A percentile compares a stretch with the other conserved stretches of the same genome.
Conservation (phyloP, 2,113 vertebrate species). For the Siniperca knerii region DNA sequence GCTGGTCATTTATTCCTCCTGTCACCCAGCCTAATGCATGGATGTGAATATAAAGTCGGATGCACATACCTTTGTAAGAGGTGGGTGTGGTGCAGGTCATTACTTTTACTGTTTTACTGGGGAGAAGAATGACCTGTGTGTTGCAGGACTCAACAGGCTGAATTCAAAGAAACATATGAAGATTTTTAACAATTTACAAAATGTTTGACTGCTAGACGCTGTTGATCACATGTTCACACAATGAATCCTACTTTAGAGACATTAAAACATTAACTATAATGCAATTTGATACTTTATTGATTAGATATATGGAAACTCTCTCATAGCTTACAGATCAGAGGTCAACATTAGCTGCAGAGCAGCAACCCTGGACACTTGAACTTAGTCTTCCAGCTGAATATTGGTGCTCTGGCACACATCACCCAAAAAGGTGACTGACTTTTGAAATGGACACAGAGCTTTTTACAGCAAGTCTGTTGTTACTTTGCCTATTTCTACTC, state of each 20-base stretch:
- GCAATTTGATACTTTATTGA: background rate
- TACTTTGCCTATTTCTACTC: background rate
- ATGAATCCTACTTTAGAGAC: background rate
- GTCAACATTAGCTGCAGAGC: background rate
- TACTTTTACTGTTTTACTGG: background rate
- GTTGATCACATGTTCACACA: background rate
- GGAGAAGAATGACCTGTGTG: background rate
- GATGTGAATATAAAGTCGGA: constrained; percentile 17
- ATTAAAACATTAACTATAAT: background rate
- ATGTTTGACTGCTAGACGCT: background rate
- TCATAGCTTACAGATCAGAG: background rate
- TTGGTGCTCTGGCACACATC: background rate
- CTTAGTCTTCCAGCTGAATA: background rate
- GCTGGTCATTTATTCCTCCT: constrained; percentile 33
- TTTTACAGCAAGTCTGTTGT: background rate
- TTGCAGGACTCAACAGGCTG: background rate
- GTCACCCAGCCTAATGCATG: constrained; percentile 7
- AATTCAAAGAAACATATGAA: background rate
- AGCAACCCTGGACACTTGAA: background rate
- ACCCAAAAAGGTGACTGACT: constrained; percentile 1
- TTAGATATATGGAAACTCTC: background rate
- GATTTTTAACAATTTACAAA: background rate
- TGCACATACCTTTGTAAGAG: constrained; percentile 4
- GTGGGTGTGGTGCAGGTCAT: constrained; percentile 5
- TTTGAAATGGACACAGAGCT: background rate